Evolutionary conservation across 2,888 invertebrate genomes (phyloP).

Genomic region (Terebella lapidaria): DNA sequence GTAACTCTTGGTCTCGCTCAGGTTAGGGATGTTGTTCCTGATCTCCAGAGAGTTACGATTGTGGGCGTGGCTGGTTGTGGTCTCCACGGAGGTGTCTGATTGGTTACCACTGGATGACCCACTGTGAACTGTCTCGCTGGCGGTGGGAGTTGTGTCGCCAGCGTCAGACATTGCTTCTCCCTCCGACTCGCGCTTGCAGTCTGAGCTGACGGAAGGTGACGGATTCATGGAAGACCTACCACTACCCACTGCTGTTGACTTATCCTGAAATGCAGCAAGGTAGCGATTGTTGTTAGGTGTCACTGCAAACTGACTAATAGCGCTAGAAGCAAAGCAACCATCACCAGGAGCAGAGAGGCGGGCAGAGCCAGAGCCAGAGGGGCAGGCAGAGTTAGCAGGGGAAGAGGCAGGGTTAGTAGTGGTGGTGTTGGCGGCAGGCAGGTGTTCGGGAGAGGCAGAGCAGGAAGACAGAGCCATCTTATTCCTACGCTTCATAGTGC

Average conservation of each 20-base stretch:
- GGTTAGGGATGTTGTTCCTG: slow-evolving; percentile 46
- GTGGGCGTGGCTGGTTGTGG: not conserved
- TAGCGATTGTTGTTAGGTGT: not conserved
- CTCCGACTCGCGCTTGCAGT: not conserved
- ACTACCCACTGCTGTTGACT: not conserved
- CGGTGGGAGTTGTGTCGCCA: not conserved
- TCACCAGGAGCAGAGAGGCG: not conserved
- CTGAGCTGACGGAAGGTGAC: not conserved
- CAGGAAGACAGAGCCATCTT: slow-evolving; percentile 1
- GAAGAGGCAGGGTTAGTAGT: not conserved
- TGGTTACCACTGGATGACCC: not conserved
- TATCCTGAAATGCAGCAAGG: slow-evolving; percentile 7
- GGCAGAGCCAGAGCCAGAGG: not conserved
- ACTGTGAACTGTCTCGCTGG: not conserved
- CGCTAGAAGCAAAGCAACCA: not conserved
- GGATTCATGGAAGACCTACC: not conserved
- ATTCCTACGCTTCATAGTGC: slow-evolving; percentile 18
- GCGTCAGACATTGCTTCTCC: not conserved
- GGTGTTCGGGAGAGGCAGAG: not conserved
- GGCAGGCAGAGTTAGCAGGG: not conserved
- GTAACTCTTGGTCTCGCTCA: slow-evolving; percentile 43
- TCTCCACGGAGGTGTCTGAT: not conserved
- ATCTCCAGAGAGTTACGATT: slow-evolving; percentile 49
- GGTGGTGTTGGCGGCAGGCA: not conserved
- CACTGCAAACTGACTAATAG: slow-evolving; percentile 1